Evolutionary conservation across 23 tunicate genomes (phyloP).

Genomic region (Trididemnum nubilum): DNA sequence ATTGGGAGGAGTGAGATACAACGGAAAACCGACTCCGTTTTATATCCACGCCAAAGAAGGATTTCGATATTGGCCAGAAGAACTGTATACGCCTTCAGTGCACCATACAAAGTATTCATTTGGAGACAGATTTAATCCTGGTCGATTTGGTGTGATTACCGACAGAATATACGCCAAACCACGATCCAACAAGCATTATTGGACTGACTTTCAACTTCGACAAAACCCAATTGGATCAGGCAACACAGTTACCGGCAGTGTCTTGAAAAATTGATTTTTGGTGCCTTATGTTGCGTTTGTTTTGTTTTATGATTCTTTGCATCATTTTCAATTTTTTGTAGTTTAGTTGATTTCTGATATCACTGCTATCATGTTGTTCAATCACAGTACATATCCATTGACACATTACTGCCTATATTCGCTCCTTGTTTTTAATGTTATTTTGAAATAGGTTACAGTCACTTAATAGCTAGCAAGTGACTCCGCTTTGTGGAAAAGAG

Average conservation of each 20-base stretch:
- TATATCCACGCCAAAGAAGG: constrained; percentile 88
- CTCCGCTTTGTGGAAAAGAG: too few relatives aligned
- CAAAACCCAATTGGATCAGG: constrained; percentile 93
- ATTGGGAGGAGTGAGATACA: constrained; percentile 2
- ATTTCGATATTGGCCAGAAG: constrained; percentile 82
- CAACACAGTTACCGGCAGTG: constrained; percentile 59
- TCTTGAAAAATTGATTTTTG: constrained; percentile 3
- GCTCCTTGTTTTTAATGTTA: too few relatives aligned
- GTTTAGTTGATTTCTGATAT: too few relatives aligned
- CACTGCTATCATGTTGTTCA: too few relatives aligned
- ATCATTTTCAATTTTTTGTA: too few relatives aligned
- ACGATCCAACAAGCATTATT: constrained; percentile 75
- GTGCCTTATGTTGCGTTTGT: neutral
- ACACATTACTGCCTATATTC: too few relatives aligned
- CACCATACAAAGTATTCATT: constrained; percentile 77
- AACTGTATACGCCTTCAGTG: constrained; percentile 55
- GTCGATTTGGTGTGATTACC: constrained; percentile 75
- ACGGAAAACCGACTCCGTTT: constrained; percentile 66
- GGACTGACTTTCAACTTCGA: constrained; percentile 80
- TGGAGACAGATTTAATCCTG: constrained; percentile 76
- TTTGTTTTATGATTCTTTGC: too few relatives aligned
- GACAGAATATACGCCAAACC: constrained; percentile 85
- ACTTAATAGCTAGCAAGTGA: too few relatives aligned
- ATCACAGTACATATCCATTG: too few relatives aligned
- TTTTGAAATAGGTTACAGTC: too few relatives aligned